A percentile compares a stretch with the other conserved stretches of the same genome.
phyloP scores from a whole-genome alignment of 2,888 invertebrate species.

The Boloria selene region DNA sequence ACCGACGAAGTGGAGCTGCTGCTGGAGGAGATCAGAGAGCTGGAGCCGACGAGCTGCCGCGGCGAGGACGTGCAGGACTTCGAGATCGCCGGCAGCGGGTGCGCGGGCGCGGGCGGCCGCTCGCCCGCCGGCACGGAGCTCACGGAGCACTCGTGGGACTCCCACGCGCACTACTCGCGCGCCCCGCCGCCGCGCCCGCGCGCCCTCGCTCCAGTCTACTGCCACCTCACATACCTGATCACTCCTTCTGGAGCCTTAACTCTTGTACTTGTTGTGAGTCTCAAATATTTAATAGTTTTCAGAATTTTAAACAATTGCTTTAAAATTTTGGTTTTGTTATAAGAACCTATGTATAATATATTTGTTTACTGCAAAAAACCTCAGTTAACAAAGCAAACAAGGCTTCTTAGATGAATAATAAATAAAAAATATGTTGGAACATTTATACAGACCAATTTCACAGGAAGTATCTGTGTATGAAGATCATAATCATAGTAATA shows the following conservation, averaged over 20 bases:
- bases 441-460: too few relatives aligned
- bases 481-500: too few relatives aligned
- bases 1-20: slow-evolving; percentile 82
- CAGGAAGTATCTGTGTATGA: too few relatives aligned
- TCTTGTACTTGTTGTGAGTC: slow-evolving; percentile 49
- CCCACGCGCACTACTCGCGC: slow-evolving; percentile 77
- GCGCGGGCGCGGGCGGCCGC: slow-evolving; percentile 68
- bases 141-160: slow-evolving; percentile 79
- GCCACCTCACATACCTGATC: slow-evolving; percentile 59
- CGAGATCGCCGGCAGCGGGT: slow-evolving; percentile 82
- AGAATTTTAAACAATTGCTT: too few relatives aligned
- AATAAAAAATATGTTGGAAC: too few relatives aligned
- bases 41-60: slow-evolving; percentile 79
- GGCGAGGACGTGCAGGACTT: slow-evolving; percentile 80
- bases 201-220: slow-evolving; percentile 74
- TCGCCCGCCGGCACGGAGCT: slow-evolving; percentile 74
- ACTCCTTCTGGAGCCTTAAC: slow-evolving; percentile 49
- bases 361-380: too few relatives aligned
- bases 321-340: too few relatives aligned
- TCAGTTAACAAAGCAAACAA: too few relatives aligned
- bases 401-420: too few relatives aligned
- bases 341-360: too few relatives aligned
- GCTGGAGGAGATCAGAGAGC: slow-evolving; percentile 79
- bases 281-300: background rate
- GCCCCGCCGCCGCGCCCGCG: slow-evolving; percentile 65